These are phyloP conservation scores for Osmerus mordax DNA, from an alignment of 2,113 vertebrate species.

Conservation along the genomic window DNA sequence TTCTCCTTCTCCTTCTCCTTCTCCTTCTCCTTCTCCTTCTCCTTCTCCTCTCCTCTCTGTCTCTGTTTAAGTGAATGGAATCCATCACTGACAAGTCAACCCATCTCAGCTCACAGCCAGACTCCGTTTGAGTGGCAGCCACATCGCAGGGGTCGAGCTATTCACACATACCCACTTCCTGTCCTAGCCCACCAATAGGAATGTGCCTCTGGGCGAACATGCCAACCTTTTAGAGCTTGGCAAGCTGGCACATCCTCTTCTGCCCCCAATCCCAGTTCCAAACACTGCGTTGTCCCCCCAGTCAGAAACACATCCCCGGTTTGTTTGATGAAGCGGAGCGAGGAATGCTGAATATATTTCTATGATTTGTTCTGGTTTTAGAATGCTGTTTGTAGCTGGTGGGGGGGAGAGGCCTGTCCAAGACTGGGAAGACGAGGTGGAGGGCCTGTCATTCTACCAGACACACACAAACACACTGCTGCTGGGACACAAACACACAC, in stretches of 20 bases:
- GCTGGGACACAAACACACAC: background rate
- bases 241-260: conserved; percentile 28
- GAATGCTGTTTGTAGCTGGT: conserved; percentile 36
- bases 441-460: conserved; percentile 9
- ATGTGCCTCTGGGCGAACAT: conserved; percentile 39
- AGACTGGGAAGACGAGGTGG: background rate
- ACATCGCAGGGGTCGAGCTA: conserved; percentile 29
- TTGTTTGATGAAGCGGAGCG: conserved; percentile 50
- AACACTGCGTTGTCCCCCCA: conserved; percentile 41
- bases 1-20: background rate
- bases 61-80: background rate
- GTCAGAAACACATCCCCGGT: conserved; percentile 33
- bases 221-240: conserved; percentile 40
- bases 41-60: background rate
- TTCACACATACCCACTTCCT: conserved; percentile 49
- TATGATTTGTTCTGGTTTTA: conserved; percentile 50
- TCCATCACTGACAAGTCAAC: conserved; percentile 18
- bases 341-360: conserved; percentile 48
- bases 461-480: background rate
- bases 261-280: conserved; percentile 34
- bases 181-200: conserved; percentile 50
- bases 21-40: background rate
- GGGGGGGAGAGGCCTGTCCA: background rate
- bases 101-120: conserved; percentile 14
- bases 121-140: conserved; percentile 53